These are phyloP conservation scores for Hystrix cristata DNA, from an alignment of 2,113 vertebrate species.

Conservation along the genomic window DNA sequence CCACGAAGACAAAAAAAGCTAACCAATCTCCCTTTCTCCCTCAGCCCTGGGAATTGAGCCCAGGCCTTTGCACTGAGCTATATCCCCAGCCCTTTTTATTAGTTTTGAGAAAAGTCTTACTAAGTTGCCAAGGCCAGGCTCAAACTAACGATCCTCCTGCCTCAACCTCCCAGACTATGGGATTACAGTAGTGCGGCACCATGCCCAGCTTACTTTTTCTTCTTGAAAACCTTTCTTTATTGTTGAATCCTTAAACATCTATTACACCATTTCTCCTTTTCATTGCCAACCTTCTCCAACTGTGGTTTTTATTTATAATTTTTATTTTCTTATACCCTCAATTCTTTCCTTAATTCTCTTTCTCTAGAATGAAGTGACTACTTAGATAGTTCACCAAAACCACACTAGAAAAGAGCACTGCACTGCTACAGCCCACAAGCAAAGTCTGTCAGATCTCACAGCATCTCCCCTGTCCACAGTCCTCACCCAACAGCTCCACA, in stretches of 20 bases:
- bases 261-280: not conserved
- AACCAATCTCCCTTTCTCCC: not conserved
- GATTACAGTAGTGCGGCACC: not conserved
- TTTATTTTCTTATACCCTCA: not conserved
- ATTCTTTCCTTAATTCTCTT: not conserved
- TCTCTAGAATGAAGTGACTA: not conserved
- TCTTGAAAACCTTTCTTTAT: conserved; percentile 6
- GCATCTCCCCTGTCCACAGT: not conserved
- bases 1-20: conserved; percentile 26
- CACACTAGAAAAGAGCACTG: not conserved
- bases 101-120: not conserved
- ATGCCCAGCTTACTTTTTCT: not conserved
- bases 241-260: not conserved
- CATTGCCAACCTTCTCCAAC: not conserved
- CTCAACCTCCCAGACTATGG: not conserved
- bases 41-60: not conserved
- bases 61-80: not conserved
- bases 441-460: not conserved
- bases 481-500: not conserved
- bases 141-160: not conserved
- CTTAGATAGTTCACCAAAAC: not conserved
- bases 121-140: not conserved
- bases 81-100: not conserved
- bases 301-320: not conserved
- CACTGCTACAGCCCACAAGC: not conserved